Conservation (phyloP, 1,140 invertebrate genomes). For the Drosophila truncata region DNA sequence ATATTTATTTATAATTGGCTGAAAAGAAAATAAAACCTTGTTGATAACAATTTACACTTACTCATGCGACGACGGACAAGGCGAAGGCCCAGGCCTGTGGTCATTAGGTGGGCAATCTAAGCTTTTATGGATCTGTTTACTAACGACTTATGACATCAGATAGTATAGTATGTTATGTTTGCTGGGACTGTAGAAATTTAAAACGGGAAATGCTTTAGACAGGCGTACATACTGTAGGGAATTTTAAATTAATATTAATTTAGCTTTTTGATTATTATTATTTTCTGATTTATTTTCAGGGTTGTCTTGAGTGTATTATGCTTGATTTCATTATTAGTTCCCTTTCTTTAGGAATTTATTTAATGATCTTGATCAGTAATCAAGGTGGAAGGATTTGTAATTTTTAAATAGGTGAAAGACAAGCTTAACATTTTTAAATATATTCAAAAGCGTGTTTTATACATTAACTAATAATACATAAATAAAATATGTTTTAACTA, state of each 20-base stretch:
- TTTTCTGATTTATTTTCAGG: too few species aligned
- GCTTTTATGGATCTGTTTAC: constrained; percentile 53
- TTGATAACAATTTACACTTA: constrained; percentile 19
- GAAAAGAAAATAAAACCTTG: background rate
- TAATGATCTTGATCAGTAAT: too few species aligned
- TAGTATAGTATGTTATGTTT: background rate
- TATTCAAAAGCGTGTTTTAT: too few species aligned
- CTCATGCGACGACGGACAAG: background rate
- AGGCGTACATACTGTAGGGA: background rate
- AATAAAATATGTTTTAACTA: too few species aligned
- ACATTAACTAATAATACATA: too few species aligned
- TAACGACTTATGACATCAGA: constrained; percentile 7
- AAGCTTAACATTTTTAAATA: too few species aligned
- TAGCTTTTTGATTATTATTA: background rate
- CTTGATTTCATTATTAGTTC: too few species aligned
- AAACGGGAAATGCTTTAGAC: background rate
- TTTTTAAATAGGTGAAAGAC: too few species aligned
- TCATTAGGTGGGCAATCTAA: constrained; percentile 31
- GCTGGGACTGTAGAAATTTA: constrained; percentile 1
- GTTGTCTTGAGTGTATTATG: too few species aligned
- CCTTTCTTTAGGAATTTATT: too few species aligned
- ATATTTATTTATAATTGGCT: constrained; percentile 15
- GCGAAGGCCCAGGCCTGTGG: background rate
- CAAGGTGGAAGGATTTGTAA: too few species aligned
- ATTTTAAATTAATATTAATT: background rate